phyloP scores from a whole-genome alignment of 2,113 vertebrate species.

The Sturnus vulgaris region DNA sequence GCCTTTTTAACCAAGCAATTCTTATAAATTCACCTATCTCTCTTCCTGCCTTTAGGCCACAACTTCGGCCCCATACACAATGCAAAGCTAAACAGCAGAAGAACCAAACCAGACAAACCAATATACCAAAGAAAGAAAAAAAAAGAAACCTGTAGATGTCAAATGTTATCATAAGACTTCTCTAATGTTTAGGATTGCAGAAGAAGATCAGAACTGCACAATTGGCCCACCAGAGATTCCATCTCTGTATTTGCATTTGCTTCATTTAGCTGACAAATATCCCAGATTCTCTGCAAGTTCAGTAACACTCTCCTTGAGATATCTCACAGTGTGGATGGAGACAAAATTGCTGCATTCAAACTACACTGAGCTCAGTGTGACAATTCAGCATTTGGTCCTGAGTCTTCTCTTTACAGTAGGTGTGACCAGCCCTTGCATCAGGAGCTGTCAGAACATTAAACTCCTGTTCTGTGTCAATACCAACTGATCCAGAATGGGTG shows the following conservation, averaged over 20 bases:
- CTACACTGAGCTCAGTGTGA: not conserved
- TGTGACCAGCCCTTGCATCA: not conserved
- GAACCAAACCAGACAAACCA: not conserved
- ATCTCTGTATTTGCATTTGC: not conserved
- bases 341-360: not conserved
- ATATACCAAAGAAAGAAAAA: not conserved
- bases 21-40: not conserved
- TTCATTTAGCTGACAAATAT: not conserved
- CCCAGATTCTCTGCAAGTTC: not conserved
- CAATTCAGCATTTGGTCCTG: not conserved
- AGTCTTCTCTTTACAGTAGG: not conserved
- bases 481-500: too few species aligned
- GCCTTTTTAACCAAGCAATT: not conserved
- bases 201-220: not conserved
- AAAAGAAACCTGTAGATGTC: not conserved
- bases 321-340: not conserved
- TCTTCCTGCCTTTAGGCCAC: not conserved
- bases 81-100: not conserved
- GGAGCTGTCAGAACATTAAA: too few species aligned
- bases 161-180: not conserved
- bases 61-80: not conserved
- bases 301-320: fast-evolving
- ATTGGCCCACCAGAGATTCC: not conserved
- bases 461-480: too few species aligned
- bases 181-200: not conserved